Evolutionary conservation across 2,113 vertebrate genomes (phyloP), one percentile per base, ranked within the genome.

Genomic region (Onychostruthus taczanowskii): DNA sequence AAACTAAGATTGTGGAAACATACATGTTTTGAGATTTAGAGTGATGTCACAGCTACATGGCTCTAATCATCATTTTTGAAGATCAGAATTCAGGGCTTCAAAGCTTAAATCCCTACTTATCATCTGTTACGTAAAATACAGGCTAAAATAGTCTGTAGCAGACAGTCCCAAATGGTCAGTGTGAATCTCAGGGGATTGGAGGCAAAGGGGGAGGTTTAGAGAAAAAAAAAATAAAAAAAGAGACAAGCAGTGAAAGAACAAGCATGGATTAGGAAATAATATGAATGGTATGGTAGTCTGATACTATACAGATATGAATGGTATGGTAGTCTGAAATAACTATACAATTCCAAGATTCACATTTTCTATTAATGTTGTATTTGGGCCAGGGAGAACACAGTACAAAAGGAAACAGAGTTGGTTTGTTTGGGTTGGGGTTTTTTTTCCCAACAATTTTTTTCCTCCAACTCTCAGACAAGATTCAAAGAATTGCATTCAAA

Each of bases 91-190:
- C 66, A 94, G 92, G 61, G 70, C 86, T 86, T 77, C 68, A 93
- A 93, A 92, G 88, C 64, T 84, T 92, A 95, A 97, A 96, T 94
- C 92, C 96, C 79, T 95, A 88, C 86, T 96, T 95, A 92, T n/a
- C 33, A 9, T 80, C 85, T 81, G 94, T 96, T 94, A 96, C 20
- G 3, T 96, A 95, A 96, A 96, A 94, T 67, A 94, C 30, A 78
- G 69, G 93, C 74, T 94, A 94, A 95, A 94, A 92, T 89, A 93
- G 88, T 59, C 79, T 55, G 67, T 7, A 94, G 59, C 75, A 93
- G 82, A 77, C 41, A 50, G 76, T 37, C 63, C 39, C 75, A 90
- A 94, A 83, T 33, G 31, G 63, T 74, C 86, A 83, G 24, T 12
- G 44, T 28, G 59, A 92, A 50, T 64, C 49, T 58, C 30, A 1